Conservation (phyloP, 1,140 invertebrate species). For the Drosophila nasuta region DNA sequence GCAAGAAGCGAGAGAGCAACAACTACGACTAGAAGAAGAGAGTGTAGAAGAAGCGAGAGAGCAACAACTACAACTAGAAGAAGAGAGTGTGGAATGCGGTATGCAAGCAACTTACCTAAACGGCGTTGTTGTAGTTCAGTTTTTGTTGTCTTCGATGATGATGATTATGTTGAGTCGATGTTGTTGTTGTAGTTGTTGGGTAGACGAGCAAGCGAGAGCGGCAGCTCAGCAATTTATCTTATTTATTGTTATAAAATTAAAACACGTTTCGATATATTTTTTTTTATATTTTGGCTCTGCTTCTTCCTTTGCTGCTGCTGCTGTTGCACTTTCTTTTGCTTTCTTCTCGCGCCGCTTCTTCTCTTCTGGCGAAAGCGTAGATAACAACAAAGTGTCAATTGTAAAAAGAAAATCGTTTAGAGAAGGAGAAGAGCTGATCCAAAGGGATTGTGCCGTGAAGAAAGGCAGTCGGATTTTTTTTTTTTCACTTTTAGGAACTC, state of each 20-base stretch:
- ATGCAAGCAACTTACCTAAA: conserved; percentile 45
- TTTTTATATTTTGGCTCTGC: conserved; percentile 2
- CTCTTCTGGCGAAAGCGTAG: conserved; percentile 42
- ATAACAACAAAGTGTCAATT: conserved; percentile 50
- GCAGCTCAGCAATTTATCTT: conserved; percentile 39
- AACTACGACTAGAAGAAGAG: conserved; percentile 17
- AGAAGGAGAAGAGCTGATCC: conserved; percentile 6
- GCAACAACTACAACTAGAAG: conserved; percentile 11
- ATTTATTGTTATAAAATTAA: conserved; percentile 51
- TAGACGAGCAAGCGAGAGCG: conserved; percentile 6
- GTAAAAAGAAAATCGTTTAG: conserved; percentile 25
- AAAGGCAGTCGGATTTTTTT: not conserved
- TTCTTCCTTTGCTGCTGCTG: not conserved
- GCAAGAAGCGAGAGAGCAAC: conserved; percentile 9
- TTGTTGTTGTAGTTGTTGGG: conserved; percentile 21
- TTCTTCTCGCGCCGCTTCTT: not conserved
- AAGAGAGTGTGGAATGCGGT: conserved; percentile 40
- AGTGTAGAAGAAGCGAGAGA: conserved; percentile 24
- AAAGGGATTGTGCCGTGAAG: not conserved
- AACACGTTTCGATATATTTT: conserved; percentile 46
- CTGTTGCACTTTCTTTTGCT: conserved; percentile 47
- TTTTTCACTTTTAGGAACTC: conserved; percentile 26
- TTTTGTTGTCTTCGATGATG: conserved; percentile 13
- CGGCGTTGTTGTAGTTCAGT: not conserved
- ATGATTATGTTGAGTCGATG: conserved; percentile 25